Percentiles rank a stretch among this genome's conserved stretches.
phyloP scores from a whole-genome alignment of 2,113 vertebrate genomes.

The Epinephelus lanceolatus region DNA sequence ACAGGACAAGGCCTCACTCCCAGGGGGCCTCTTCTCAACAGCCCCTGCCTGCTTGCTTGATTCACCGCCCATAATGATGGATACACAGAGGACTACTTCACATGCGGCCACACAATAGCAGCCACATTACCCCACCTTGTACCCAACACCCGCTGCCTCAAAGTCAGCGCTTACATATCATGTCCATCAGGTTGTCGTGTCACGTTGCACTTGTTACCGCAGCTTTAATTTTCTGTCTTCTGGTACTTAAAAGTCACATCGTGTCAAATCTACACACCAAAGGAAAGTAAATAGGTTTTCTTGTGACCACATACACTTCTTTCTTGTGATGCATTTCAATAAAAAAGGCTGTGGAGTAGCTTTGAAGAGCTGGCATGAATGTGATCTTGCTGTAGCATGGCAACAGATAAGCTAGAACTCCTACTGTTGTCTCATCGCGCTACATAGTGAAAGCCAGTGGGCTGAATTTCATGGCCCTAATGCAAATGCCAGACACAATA shows the following conservation, averaged over 20 bases:
- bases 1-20: slow-evolving; percentile 76
- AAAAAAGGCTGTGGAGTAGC: slow-evolving; percentile 20
- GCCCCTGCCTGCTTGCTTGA: slow-evolving; percentile 64
- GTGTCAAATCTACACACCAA: slow-evolving; percentile 44
- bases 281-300: slow-evolving; percentile 40
- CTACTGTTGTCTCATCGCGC: slow-evolving; percentile 65
- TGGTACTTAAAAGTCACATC: slow-evolving; percentile 37
- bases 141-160: slow-evolving; percentile 24
- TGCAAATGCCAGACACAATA: slow-evolving; percentile 81
- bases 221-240: slow-evolving; percentile 25
- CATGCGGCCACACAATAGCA: slow-evolving; percentile 62
- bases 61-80: slow-evolving; percentile 78
- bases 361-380: slow-evolving; percentile 57
- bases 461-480: slow-evolving; percentile 76
- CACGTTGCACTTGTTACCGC: not conserved
- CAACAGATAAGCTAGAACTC: slow-evolving; percentile 65
- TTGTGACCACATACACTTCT: slow-evolving; percentile 20
- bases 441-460: slow-evolving; percentile 59
- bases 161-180: slow-evolving; percentile 53
- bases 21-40: slow-evolving; percentile 60
- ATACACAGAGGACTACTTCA: slow-evolving; percentile 71
- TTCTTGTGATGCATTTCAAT: slow-evolving; percentile 47
- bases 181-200: slow-evolving; percentile 51
- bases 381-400: slow-evolving; percentile 54
- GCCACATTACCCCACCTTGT: slow-evolving; percentile 49